phyloP scores from a whole-genome alignment of 1,140 invertebrate genomes.

The Cataglyphis hispanica region DNA sequence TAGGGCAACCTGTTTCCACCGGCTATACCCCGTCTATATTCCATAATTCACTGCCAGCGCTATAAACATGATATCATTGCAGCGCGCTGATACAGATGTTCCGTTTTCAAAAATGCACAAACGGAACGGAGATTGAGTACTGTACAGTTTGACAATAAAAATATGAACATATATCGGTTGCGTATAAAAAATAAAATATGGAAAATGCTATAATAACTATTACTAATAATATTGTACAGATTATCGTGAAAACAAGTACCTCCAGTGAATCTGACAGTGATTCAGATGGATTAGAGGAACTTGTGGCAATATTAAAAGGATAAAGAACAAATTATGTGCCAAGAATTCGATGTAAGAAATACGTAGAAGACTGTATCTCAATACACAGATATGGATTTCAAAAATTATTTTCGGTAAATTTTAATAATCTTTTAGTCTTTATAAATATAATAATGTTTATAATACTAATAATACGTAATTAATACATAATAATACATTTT shows the following conservation, averaged over 20 bases:
- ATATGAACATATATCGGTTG: no score
- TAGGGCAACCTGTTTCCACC: no score
- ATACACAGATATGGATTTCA: neutral
- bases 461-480: neutral
- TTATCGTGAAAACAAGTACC: neutral
- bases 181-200: neutral
- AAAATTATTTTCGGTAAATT: neutral
- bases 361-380: neutral
- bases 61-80: no score
- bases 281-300: neutral
- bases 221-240: neutral
- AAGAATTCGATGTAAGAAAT: neutral
- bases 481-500: neutral
- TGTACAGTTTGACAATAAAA: no score
- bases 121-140: no score
- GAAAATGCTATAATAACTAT: neutral
- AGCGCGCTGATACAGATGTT: no score
- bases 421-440: neutral
- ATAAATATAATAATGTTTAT: no score
- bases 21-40: no score
- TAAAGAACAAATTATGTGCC: neutral
- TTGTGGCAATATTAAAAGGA: neutral
- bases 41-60: no score
- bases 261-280: neutral
- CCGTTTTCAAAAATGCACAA: no score